These are phyloP conservation scores for Drosophila neocordata DNA, from an alignment of 1,140 invertebrate species.

Conservation along the genomic window DNA sequence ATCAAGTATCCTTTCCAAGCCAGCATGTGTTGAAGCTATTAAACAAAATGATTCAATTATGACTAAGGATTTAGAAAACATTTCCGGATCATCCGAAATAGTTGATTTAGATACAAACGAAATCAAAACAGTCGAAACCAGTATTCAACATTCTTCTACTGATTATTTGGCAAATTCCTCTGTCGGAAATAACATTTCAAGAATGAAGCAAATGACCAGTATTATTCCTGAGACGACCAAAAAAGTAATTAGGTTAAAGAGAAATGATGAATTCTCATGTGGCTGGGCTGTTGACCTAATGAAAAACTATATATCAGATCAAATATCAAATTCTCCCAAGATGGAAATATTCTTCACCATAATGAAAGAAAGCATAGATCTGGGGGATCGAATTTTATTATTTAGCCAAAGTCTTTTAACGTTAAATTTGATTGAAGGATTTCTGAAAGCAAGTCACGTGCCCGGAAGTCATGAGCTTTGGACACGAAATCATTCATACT, in stretches of 20 bases:
- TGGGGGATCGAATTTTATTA: constrained; percentile 96
- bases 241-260: constrained; percentile 60
- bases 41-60: constrained; percentile 59
- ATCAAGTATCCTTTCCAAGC: constrained; percentile 61
- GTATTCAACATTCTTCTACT: constrained; percentile 60
- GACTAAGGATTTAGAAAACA: constrained; percentile 62
- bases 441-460: constrained; percentile 91
- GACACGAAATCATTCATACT: constrained; percentile 95
- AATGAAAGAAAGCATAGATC: constrained; percentile 92
- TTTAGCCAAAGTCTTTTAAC: constrained; percentile 99
- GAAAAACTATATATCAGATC: constrained; percentile 93
- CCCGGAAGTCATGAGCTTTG: constrained; percentile 90
- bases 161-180: constrained; percentile 16
- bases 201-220: constrained; percentile 38
- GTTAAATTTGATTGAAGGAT: constrained; percentile 98
- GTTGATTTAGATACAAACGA: constrained; percentile 86
- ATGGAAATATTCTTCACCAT: constrained; percentile 97
- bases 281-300: constrained; percentile 94
- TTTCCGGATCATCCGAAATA: constrained; percentile 83
- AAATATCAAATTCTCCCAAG: constrained; percentile 97
- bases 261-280: constrained; percentile 91
- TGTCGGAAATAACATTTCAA: constrained; percentile 34
- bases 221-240: constrained; percentile 52
- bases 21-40: constrained; percentile 64
- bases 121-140: constrained; percentile 84